Evolutionary conservation across 2,797 vertebrate genomes (phyloP).

Genomic region (Agapornis canus): DNA sequence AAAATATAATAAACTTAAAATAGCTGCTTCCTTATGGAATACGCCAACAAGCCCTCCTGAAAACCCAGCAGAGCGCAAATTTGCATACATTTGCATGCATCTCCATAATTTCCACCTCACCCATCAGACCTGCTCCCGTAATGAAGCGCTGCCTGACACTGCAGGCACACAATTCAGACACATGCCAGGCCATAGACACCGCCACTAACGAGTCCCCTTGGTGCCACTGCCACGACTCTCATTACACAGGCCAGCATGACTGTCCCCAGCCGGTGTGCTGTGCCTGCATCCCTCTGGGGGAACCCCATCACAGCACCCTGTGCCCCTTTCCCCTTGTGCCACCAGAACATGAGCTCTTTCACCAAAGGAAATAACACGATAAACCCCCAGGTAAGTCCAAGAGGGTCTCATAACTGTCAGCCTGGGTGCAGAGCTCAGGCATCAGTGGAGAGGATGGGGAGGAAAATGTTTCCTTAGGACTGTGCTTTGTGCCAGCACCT

Average conservation of each 20-base stretch:
- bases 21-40: constrained; percentile 44
- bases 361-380: accelerated
- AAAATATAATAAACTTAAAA: constrained; percentile 49
- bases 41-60: constrained; percentile 23
- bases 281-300: not conserved
- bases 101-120: constrained; percentile 41
- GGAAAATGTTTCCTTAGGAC: not conserved
- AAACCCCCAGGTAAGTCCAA: not conserved
- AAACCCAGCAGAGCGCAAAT: constrained; percentile 31
- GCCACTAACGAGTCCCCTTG: accelerated
- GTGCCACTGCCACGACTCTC: not conserved
- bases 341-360: accelerated
- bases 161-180: not conserved
- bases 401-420: not conserved
- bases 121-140: not conserved
- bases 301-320: accelerated
- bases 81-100: constrained; percentile 43
- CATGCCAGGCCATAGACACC: not conserved
- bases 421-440: not conserved
- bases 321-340: not conserved
- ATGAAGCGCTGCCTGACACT: not conserved
- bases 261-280: not conserved
- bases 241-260: accelerated
- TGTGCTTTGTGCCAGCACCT: not conserved
- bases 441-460: not conserved